Evolutionary conservation across 2,113 vertebrate species (phyloP), one percentile per base, ranked within the genome.

Genomic region (Gallinago media): DNA sequence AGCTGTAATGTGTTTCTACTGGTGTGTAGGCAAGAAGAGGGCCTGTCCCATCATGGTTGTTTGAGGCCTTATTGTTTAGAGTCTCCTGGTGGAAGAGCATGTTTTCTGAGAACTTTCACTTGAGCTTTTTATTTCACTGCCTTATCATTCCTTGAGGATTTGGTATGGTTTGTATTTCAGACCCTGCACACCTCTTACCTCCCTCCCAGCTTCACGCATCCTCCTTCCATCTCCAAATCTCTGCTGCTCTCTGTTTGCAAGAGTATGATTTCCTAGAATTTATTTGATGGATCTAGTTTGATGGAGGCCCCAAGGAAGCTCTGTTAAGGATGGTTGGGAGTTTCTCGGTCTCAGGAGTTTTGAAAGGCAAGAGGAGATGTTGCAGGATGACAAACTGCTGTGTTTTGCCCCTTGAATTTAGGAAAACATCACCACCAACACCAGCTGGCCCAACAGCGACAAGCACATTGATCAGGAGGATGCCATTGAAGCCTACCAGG

Each of bases 381-480:
- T 67, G 23, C 21, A 54, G 34, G 61, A 26, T 76, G 63, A 68
- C 38, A 84, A 31, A 15, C 4, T 65, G 46, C 54, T 83, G 70
- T 94, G 38, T 96, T 90, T 54, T 34, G 12, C 34, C 0, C 21
- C 21, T 95, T 71, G 59, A 2, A 44, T 97, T 81, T 40, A 98
- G 98, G 98, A 98, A 40, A 89, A 13, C 56, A 84, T 91, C 56
- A 76, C 91, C 54, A 74, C 76, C 40, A 91, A 49, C 6, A 89
- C 97, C 63, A 98, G 97, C 38, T 98, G 97, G 98, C 97, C 97
- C 3, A 98, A 98, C 97, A 98, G 98, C 11, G 98, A 98, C 71
- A 98, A 97, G 81, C 97, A 98, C 2, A 56, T 98, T 11, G 98
- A 99, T 67, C 97, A 97, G 86, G 98, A 99, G 27, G 98, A 99